Base-by-base conservation (phyloP, 1,140 invertebrate genomes). In the Zaprionus lachaisei region DNA sequence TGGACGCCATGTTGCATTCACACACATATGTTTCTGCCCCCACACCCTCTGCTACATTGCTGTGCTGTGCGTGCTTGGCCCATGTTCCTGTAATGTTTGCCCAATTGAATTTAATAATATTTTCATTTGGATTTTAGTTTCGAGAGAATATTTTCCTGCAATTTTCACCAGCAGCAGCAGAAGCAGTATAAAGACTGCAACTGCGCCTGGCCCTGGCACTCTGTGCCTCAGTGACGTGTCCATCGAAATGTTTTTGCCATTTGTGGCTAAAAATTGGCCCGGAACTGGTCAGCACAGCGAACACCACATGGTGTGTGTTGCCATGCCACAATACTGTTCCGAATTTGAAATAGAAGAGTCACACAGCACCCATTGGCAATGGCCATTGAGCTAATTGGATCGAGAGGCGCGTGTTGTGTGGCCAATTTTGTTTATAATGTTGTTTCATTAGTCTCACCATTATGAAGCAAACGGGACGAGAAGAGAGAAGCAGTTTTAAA, bases 91-190 rank as follows among this genome's bases (percentile, higher is more conserved):
- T 90, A 89, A 89, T 89, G 81, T 90, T 89, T 89, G 85, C 81
- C 83, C 84, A 90, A 89, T 89, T 89, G 84, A 89, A 89, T 89
- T 90, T 89, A 89, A 89, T 90, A 89, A 89, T 89, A 89, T 89
- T 89, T 89, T 89, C 85, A 90, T 89, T 89, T 90, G 81, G 84
- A 89, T 85, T 89, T 89, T 79, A 84, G 85, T 84, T 89, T 90
- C 73, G 66, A 84, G 79, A 60, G 64, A 76, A 79, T 85, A 84
- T 84, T 85, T 81, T 81, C 51, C 63, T 63, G 56, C 75, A 78
- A 85, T 84, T 84, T 84, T 55, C 71, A 72, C 44, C 67, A 22
- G 65, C 37, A 41, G 22, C 20, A 31, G 64, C 34, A 37, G 24
- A 17, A 38, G 28, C 20, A 24, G 28, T 31, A 31, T 0, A 34